phyloP scores from a whole-genome alignment of 2,888 invertebrate species.

The Ennomos quercinarius region DNA sequence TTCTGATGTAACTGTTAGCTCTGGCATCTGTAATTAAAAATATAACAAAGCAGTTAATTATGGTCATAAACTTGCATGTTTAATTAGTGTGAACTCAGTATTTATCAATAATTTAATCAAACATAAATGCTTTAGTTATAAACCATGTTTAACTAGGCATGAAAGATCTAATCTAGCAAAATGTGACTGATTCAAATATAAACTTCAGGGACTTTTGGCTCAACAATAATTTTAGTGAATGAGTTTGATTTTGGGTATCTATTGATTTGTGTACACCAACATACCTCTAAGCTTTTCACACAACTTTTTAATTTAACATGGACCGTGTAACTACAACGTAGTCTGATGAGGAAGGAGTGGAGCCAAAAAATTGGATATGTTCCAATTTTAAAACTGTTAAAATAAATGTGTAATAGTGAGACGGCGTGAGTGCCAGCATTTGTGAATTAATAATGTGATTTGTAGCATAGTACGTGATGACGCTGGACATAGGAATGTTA shows the following conservation, averaged over 20 bases:
- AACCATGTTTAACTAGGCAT: background rate
- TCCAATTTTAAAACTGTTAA: slow-evolving; percentile 80
- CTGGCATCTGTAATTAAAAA: slow-evolving; percentile 74
- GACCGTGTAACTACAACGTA: slow-evolving; percentile 16
- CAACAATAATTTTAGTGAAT: slow-evolving; percentile 1
- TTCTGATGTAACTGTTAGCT: slow-evolving; percentile 89
- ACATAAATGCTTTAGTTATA: slow-evolving; percentile 13
- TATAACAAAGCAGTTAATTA: slow-evolving; percentile 38
- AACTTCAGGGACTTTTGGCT: slow-evolving; percentile 30
- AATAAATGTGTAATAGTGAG: slow-evolving; percentile 74
- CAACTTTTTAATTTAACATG: slow-evolving; percentile 19
- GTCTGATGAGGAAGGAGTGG: slow-evolving; percentile 58
- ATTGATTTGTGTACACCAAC: slow-evolving; percentile 24
- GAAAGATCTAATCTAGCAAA: background rate
- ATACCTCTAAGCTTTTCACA: slow-evolving; percentile 36
- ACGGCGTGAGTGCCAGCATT: slow-evolving; percentile 63
- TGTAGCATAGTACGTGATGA: slow-evolving; percentile 40
- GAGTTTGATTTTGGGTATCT: background rate
- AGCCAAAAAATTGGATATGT: slow-evolving; percentile 72
- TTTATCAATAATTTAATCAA: slow-evolving; percentile 30
- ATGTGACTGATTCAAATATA: slow-evolving; percentile 34
- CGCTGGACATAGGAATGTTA: slow-evolving; percentile 29
- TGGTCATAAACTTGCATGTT: slow-evolving; percentile 5
- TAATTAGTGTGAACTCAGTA: slow-evolving; percentile 35
- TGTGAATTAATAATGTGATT: slow-evolving; percentile 55